Evolutionary conservation across 2,113 vertebrate species (phyloP).

Genomic region (Solenodon paradoxus): DNA sequence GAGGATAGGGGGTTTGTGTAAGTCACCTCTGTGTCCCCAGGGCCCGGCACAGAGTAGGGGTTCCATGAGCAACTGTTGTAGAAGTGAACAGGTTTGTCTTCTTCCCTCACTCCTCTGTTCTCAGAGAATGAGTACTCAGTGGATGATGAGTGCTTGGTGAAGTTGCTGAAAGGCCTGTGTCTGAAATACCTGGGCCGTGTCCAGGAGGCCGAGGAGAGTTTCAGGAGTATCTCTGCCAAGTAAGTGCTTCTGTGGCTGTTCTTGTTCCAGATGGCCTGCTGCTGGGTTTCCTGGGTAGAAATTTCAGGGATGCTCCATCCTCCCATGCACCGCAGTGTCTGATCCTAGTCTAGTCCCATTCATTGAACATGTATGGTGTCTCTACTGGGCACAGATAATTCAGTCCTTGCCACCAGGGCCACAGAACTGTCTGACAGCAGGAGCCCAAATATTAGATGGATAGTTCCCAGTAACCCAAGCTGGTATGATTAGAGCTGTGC

Average conservation of each 20-base stretch:
- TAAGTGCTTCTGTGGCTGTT: constrained; percentile 79
- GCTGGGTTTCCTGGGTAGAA: neutral
- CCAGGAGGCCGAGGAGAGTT: constrained; percentile 93
- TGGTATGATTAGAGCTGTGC: neutral
- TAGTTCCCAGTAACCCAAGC: too few relatives aligned
- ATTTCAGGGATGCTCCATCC: neutral
- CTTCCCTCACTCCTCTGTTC: constrained; percentile 7
- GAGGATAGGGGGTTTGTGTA: neutral
- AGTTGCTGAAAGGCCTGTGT: constrained; percentile 94
- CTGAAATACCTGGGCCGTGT: constrained; percentile 93
- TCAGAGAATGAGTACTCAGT: constrained; percentile 89
- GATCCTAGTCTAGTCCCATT: too few relatives aligned
- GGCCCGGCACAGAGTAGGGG: constrained; percentile 15
- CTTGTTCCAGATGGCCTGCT: neutral
- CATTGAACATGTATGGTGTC: neutral
- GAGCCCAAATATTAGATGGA: too few relatives aligned
- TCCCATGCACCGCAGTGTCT: neutral
- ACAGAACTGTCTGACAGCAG: neutral
- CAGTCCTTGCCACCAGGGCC: neutral
- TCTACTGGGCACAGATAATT: neutral
- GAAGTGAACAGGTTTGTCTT: neutral
- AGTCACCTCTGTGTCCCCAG: neutral
- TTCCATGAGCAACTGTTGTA: neutral
- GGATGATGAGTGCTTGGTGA: constrained; percentile 94
- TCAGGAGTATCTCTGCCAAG: constrained; percentile 93